These are phyloP conservation scores for Syndactyla subalaris DNA, from an alignment of 2,797 vertebrate species.

Conservation along the genomic window DNA sequence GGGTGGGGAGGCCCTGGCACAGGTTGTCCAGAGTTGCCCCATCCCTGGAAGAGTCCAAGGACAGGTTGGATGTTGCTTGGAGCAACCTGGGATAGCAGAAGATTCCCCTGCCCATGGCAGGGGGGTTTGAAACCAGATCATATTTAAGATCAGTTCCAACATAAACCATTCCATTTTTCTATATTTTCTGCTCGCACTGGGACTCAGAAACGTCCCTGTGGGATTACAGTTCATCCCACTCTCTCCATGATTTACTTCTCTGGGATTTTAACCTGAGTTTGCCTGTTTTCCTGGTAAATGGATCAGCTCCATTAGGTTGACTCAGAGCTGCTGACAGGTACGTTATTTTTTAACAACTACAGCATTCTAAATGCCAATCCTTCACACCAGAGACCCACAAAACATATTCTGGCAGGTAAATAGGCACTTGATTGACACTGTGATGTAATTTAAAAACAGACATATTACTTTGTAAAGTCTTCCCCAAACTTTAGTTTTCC, in stretches of 20 bases:
- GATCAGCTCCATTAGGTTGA: background rate
- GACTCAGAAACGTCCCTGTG: background rate
- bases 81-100: background rate
- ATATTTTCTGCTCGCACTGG: background rate
- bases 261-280: background rate
- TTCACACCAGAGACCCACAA: background rate
- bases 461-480: background rate
- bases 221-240: background rate
- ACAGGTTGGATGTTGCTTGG: fast-evolving
- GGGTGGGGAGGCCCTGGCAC: background rate
- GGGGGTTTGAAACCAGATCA: fast-evolving
- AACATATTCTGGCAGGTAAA: background rate
- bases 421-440: background rate
- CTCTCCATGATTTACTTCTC: background rate
- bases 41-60: background rate
- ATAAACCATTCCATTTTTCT: background rate
- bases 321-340: slow-evolving; percentile 1
- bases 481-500: background rate
- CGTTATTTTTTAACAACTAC: background rate
- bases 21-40: background rate
- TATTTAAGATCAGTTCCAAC: background rate
- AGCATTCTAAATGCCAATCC: background rate
- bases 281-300: background rate
- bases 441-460: background rate
- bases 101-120: background rate